Evolutionary conservation across 2,888 invertebrate species (phyloP), one percentile per base, ranked within the genome.

Genomic region (Drosophila hamatofila): DNA sequence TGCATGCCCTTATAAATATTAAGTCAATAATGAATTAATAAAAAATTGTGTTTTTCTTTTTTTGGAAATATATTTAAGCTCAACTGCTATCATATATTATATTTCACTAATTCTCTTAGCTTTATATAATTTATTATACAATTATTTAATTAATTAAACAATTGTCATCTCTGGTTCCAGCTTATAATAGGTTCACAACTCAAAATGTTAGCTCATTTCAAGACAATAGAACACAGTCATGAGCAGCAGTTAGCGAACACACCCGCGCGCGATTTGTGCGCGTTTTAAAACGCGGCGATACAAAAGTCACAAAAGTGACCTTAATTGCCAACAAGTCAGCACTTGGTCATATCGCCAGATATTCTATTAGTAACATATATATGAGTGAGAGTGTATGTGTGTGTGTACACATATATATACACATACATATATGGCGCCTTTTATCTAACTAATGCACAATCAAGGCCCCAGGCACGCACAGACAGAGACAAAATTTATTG

Each of bases 261-360:
- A 52, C 69, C 58, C 75, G 49, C 44, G 35, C 39, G 44, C 57
- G 52, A n/a, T 55, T 72, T 61, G 54, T 41, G 54, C 27, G 54
- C 61, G 57, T 44, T 72, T 72, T 61, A 27, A 75, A 58, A n/a
- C 67, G 52, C 58, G 49, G 25, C 57, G 37, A 52, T 30, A 65
- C 63, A 68, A 67, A 37, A 58, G 48, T 48, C 48, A 48, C 25
- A 48, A 58, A 75, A 62, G 49, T 88, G 89, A 89, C 89, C 89
- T 81, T 84, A 89, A 84, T 89, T 81, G 80, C 74, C 59, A 59
- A 80, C 88, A 89, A 84, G 70, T 89, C 88, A 84, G 59, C 89
- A 84, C 89, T 84, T 59, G 77, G 68, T 37, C 69, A 71, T 88
- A 84, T 85, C 74, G 68, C 74, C 16, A 67, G 58, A 63, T 88